Base-by-base conservation (phyloP, 1,140 invertebrate genomes). In the Drosophila watanabei region DNA sequence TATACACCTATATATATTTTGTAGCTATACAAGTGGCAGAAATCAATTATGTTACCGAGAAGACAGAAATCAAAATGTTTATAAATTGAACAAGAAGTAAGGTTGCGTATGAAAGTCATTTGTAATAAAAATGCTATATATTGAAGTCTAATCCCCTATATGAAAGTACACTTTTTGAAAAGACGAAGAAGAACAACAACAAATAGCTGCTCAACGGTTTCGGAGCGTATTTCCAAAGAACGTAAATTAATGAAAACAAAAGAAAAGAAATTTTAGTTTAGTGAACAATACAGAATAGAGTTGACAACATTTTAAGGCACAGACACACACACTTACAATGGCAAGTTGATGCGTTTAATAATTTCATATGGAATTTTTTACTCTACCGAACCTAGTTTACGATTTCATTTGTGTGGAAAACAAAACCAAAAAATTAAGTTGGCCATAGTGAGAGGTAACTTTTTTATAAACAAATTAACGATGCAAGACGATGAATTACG, bases 131-230 rank as follows among this genome's bases (percentile, higher is more conserved):
- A 64, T 60, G 46, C 68, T 72, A 73, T 73, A 71, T 72, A 52
- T 61, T 39, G 35, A 39, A 72, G 51, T 61, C 54, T 57, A 57
- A 72, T 71, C 56, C 71, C 69, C 56, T 37, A 61, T 49, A 73
- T 41, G 33, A 70, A 46, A 73, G 54, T 54, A 79, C 68, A 65
- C 24, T 71, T 84, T 64, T 84, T 73, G 71, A 80, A 73, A 39
- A 64, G 68, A 75, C n/a, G n/a, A n/a, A n/a, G n/a, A 72, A 73
- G 39, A 71, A 80, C 48, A 70, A 65, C 56, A 88, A 83, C 61
- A 80, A 92, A 92, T 85, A 92, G 80, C 85, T 92, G 89, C 89
- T 92, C 90, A 92, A 92, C 85, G 90, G 90, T 92, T 92, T 92
- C 90, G 90, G 90, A 92, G 90, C 90, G 89, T 92, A 92, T 92